Percentiles rank a stretch among this genome's conserved stretches.
Conservation (phyloP, 2,113 vertebrate genomes). For the Thamnaconus septentrionalis region DNA sequence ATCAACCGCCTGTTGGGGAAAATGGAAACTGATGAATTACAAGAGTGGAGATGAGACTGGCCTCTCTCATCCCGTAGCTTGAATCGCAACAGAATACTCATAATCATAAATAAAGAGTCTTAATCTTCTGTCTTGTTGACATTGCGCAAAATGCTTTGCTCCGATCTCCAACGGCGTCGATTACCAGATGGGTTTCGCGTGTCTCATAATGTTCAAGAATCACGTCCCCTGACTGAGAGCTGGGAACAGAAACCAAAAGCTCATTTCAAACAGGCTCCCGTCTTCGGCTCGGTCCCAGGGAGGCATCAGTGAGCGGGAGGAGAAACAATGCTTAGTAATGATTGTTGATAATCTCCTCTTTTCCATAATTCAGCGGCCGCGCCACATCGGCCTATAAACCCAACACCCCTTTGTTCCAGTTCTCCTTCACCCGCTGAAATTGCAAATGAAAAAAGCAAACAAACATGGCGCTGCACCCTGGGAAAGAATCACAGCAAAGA, state of each 20-base stretch:
- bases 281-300: constrained; percentile 1
- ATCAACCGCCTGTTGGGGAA: constrained; percentile 13
- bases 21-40: constrained; percentile 36
- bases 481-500: not conserved
- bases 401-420: constrained; percentile 4
- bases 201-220: no score
- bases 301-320: constrained; percentile 36
- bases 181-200: no score
- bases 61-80: constrained; percentile 30
- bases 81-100: constrained; percentile 37
- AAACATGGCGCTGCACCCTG: constrained; percentile 54
- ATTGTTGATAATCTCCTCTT: constrained; percentile 47
- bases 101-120: not conserved
- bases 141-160: no score
- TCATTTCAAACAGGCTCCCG: not conserved
- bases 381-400: constrained; percentile 13
- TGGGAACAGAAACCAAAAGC: not conserved
- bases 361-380: constrained; percentile 57
- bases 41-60: constrained; percentile 27
- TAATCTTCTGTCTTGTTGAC: not conserved
- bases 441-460: constrained; percentile 48
- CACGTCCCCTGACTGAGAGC: no score
- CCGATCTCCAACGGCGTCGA: no score
- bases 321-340: constrained; percentile 59
- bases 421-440: constrained; percentile 1